Evolutionary conservation across 1,140 invertebrate genomes (phyloP).

Genomic region (Bombus difficillimus): DNA sequence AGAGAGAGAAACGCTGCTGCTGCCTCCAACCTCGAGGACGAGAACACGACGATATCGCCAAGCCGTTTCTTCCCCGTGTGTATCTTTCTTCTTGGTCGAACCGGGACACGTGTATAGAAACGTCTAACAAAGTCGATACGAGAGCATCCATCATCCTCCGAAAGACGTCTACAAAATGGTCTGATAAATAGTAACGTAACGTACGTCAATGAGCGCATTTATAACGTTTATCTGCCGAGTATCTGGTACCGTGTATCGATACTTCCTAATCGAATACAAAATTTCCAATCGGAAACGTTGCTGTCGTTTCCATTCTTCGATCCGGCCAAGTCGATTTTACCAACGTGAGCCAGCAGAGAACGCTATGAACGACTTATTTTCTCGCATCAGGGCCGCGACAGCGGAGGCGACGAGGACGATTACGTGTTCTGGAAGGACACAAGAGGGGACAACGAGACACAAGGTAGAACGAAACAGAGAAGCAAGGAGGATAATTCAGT

Average conservation of each 20-base stretch:
- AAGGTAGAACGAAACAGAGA: slow-evolving; percentile 17
- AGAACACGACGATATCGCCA: too few relatives aligned
- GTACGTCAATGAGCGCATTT: neutral
- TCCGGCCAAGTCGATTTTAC: neutral
- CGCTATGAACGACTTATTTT: slow-evolving; percentile 13
- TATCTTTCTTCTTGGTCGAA: neutral
- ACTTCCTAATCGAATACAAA: neutral
- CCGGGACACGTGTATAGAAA: neutral
- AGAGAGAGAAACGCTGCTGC: neutral
- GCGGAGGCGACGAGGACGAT: neutral
- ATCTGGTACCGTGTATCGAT: neutral
- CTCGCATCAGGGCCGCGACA: neutral
- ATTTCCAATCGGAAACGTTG: neutral
- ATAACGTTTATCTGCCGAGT: neutral
- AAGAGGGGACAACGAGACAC: neutral
- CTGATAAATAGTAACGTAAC: slow-evolving; percentile 3
- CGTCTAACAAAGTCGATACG: neutral
- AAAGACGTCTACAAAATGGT: neutral
- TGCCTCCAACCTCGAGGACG: neutral
- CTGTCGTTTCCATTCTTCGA: neutral
- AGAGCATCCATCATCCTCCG: slow-evolving; percentile 15
- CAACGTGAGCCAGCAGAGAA: too few relatives aligned
- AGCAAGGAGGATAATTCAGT: slow-evolving; percentile 69
- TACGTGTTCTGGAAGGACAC: slow-evolving; percentile 6
- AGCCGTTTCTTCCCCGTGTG: neutral